Conservation (phyloP, 1,140 invertebrate genomes). For the Protaetia brevitarsis region DNA sequence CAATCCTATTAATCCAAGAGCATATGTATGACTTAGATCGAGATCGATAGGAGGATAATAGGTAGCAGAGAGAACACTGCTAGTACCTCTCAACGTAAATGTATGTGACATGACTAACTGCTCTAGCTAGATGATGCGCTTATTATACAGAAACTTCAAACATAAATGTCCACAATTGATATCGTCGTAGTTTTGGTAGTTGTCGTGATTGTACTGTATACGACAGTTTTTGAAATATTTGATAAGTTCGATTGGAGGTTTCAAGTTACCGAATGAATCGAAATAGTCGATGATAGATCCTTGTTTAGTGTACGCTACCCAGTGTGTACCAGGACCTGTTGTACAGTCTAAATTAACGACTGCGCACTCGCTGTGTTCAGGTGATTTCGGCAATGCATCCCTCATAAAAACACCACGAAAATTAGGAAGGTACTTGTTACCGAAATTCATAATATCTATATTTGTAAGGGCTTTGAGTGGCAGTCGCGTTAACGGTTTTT, state of each 20-base stretch:
- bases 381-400: background rate
- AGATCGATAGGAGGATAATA: constrained; percentile 23
- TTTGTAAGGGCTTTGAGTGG: background rate
- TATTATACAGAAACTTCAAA: constrained; percentile 9
- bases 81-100: background rate
- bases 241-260: background rate
- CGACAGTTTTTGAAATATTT: background rate
- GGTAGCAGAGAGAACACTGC: background rate
- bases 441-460: background rate
- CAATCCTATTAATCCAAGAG: constrained; percentile 40
- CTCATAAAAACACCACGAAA: constrained; percentile 1
- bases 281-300: no score
- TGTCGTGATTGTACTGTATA: background rate
- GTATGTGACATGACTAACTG: background rate
- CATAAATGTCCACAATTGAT: constrained; percentile 7
- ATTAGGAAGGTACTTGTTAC: background rate
- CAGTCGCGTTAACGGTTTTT: background rate
- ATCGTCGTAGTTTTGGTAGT: no score
- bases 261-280: background rate
- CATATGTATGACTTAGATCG: constrained; percentile 33
- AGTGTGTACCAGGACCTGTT: background rate
- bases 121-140: background rate
- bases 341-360: background rate
- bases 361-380: background rate
- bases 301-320: background rate